Conservation (phyloP, 2,888 invertebrate genomes). For the Habrosyne pyritoides region DNA sequence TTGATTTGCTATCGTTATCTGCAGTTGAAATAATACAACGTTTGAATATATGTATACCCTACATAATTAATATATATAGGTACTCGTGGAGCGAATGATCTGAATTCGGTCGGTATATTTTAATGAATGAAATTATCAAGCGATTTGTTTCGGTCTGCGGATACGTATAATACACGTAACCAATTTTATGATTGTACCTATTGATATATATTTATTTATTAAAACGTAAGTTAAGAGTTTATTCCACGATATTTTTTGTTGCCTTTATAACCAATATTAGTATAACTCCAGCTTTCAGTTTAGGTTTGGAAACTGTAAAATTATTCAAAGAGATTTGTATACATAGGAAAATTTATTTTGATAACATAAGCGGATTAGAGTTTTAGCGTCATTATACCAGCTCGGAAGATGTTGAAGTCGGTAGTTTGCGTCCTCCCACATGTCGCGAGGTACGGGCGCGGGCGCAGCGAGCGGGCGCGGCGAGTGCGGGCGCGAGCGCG, state of each 20-base stretch:
- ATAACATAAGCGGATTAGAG: conserved; percentile 58
- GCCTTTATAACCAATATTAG: not conserved
- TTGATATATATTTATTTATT: not conserved
- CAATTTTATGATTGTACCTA: conserved; percentile 4
- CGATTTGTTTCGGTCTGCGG: conserved; percentile 5
- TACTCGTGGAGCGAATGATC: not conserved
- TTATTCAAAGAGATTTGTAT: conserved; percentile 23
- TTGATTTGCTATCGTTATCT: too few species aligned
- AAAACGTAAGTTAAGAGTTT: not conserved
- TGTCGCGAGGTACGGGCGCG: conserved; percentile 14
- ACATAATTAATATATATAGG: too few species aligned
- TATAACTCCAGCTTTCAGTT: not conserved
- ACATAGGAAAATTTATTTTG: conserved; percentile 40
- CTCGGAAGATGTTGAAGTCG: conserved; percentile 43
- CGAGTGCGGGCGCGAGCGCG: conserved; percentile 44
- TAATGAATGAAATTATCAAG: conserved; percentile 2
- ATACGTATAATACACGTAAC: conserved; percentile 4
- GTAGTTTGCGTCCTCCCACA: conserved; percentile 46
- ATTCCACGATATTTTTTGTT: not conserved
- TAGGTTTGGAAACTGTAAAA: not conserved
- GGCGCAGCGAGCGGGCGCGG: conserved; percentile 15
- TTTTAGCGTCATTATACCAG: conserved; percentile 51
- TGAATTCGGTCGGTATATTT: not conserved
- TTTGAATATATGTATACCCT: too few species aligned
- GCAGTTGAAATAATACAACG: too few species aligned